These are phyloP conservation scores for Coregonus sp. DNA, from an alignment of 2,797 vertebrate genomes.

Conservation along the genomic window DNA sequence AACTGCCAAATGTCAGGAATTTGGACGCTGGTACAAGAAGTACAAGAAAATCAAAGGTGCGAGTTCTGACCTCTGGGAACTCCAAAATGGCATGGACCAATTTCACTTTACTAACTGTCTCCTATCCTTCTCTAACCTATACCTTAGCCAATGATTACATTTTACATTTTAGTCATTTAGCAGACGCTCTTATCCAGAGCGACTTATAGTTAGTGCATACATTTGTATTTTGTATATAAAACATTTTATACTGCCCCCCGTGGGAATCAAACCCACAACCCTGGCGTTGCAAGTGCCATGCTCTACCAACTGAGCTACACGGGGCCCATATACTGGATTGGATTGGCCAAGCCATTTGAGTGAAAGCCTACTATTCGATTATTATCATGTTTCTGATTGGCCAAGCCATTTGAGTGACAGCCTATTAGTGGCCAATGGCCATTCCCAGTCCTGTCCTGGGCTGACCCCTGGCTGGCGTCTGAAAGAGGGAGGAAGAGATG, in stretches of 20 bases:
- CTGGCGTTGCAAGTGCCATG: too few relatives aligned
- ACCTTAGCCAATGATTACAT: background rate
- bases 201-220: too few relatives aligned
- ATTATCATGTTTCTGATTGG: too few relatives aligned
- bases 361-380: too few relatives aligned
- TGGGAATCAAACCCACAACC: too few relatives aligned
- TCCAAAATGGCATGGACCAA: background rate
- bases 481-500: too few relatives aligned
- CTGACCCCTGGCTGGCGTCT: background rate
- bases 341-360: background rate
- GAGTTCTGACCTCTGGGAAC: background rate
- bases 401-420: background rate
- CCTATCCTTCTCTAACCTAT: too few relatives aligned
- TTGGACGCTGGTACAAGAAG: constrained; percentile 99
- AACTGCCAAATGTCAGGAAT: constrained; percentile 97
- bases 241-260: too few relatives aligned
- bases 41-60: constrained; percentile 99
- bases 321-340: background rate
- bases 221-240: too few relatives aligned
- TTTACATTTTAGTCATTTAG: too few relatives aligned
- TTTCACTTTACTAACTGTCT: background rate
- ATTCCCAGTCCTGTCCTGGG: background rate
- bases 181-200: too few relatives aligned
- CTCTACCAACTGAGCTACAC: too few relatives aligned
- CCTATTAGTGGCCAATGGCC: background rate